A percentile compares a stretch with the other conserved stretches of the same genome.
Evolutionary conservation across 2,888 invertebrate species (phyloP).

Genomic region (Andricus quercusramuli): DNA sequence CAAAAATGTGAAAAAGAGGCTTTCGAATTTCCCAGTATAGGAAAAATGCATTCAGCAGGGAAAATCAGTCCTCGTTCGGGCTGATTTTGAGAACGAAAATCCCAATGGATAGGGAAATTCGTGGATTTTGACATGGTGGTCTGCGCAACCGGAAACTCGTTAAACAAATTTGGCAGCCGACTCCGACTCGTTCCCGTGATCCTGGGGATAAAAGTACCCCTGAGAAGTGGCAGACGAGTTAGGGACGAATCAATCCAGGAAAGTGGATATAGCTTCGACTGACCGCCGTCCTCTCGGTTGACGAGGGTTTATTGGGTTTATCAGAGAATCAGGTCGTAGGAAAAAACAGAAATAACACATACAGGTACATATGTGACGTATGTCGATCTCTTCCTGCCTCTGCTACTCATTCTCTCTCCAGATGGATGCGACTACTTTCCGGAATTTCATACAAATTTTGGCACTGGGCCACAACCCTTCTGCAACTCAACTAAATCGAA

Average conservation of each 20-base stretch:
- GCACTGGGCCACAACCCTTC: neutral
- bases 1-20: neutral
- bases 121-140: conserved; percentile 59
- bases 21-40: neutral
- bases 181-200: conserved; percentile 58
- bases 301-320: conserved; percentile 74
- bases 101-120: conserved; percentile 53
- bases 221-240: conserved; percentile 59
- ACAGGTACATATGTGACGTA: neutral
- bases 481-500: neutral
- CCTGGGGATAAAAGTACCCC: conserved; percentile 64
- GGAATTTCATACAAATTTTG: conserved; percentile 23
- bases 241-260: conserved; percentile 52
- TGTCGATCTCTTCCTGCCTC: conserved; percentile 1
- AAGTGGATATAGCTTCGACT: conserved; percentile 38
- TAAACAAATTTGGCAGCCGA: conserved; percentile 68
- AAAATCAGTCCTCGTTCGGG: conserved; percentile 11
- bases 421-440: neutral
- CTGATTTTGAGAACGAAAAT: conserved; percentile 24
- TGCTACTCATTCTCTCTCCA: neutral
- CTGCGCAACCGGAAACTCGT: conserved; percentile 62
- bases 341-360: conserved; percentile 50
- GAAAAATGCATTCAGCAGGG: conserved; percentile 1
- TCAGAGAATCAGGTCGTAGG: conserved; percentile 61
- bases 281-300: conserved; percentile 62